Conservation (phyloP, 2,113 vertebrate species). For the Notothenia coriiceps region DNA sequence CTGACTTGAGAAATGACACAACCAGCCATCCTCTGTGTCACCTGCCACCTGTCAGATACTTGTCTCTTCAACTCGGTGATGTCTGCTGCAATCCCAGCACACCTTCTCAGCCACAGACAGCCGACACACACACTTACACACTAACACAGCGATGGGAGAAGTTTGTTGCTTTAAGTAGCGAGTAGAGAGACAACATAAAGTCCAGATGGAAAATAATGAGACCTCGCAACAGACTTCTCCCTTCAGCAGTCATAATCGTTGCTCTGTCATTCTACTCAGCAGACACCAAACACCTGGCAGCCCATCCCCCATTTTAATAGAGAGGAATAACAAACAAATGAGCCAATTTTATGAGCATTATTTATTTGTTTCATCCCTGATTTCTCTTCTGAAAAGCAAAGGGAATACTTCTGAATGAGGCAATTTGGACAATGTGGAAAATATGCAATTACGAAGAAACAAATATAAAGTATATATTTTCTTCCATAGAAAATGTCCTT, state of each 20-base stretch:
- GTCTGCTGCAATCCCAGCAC: conserved; percentile 55
- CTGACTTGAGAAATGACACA: conserved; percentile 43
- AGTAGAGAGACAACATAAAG: conserved; percentile 26
- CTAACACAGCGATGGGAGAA: neutral
- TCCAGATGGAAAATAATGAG: conserved; percentile 78
- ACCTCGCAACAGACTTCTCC: conserved; percentile 64
- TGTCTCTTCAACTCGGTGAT: conserved; percentile 42
- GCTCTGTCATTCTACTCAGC: conserved; percentile 45
- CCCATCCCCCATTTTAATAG: conserved; percentile 32
- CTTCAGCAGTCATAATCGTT: conserved; percentile 73
- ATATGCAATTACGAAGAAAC: neutral
- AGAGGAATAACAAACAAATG: conserved; percentile 34
- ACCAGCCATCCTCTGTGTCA: conserved; percentile 51
- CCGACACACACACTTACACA: too few species aligned
- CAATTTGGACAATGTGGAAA: neutral
- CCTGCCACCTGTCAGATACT: conserved; percentile 36
- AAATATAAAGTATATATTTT: neutral
- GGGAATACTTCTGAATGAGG: neutral
- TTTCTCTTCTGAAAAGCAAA: neutral
- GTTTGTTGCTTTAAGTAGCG: conserved; percentile 68
- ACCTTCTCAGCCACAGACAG: too few species aligned
- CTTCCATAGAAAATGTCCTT: neutral
- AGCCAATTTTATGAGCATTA: conserved; percentile 11
- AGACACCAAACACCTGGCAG: conserved; percentile 71
- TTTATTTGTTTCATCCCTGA: neutral